These are phyloP conservation scores for Eublepharis macularius DNA, from an alignment of 2,113 vertebrate species.

Conservation along the genomic window DNA sequence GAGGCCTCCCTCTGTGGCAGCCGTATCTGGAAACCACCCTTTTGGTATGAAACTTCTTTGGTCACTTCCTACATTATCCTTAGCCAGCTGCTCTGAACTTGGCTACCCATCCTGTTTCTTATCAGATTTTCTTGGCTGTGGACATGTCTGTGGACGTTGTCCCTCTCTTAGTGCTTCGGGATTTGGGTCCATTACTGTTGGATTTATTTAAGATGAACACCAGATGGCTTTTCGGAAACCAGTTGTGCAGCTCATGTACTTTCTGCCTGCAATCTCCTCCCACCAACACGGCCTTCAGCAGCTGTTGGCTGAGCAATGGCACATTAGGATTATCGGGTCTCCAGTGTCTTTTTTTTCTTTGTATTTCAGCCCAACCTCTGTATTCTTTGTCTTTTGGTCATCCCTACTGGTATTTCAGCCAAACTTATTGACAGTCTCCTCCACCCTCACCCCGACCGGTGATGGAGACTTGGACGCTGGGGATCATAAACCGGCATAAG, in stretches of 20 bases:
- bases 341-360: too few species aligned
- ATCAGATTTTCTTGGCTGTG: conserved; percentile 22
- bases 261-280: conserved; percentile 53
- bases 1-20: too few species aligned
- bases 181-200: conserved; percentile 40
- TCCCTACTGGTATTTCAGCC: conserved; percentile 46
- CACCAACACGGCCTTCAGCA: conserved; percentile 27
- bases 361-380: too few species aligned
- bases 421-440: conserved; percentile 25
- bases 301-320: conserved; percentile 1
- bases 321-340: too few species aligned
- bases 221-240: conserved; percentile 57
- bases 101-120: conserved; percentile 15
- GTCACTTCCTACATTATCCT: neutral
- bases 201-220: conserved; percentile 58
- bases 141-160: conserved; percentile 17
- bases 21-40: too few species aligned
- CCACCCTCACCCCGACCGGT: conserved; percentile 15
- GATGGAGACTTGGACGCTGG: neutral
- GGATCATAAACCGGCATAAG: neutral
- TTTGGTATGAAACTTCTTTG: too few species aligned
- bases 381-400: conserved; percentile 62
- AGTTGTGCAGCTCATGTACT: conserved; percentile 48
- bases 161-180: conserved; percentile 21
- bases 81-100: neutral